A percentile compares a stretch with the other conserved stretches of the same genome.
Evolutionary conservation across 2,797 vertebrate species (phyloP).

Genomic region (Periparus ater): DNA sequence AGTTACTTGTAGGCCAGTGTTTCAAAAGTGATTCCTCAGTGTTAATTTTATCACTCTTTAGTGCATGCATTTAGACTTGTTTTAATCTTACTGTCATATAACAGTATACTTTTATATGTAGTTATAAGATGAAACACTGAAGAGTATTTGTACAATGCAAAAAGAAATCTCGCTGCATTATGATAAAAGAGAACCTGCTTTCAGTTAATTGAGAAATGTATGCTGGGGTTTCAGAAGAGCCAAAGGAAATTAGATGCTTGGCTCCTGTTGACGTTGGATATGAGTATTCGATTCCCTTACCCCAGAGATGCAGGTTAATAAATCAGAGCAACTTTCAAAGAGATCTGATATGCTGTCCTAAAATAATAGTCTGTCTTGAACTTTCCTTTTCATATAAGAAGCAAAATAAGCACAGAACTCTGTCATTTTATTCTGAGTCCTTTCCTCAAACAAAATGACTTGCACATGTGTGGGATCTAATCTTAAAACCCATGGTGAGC

Average conservation of each 20-base stretch:
- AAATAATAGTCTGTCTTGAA: conserved; percentile 17
- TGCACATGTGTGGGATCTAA: neutral
- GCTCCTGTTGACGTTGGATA: neutral
- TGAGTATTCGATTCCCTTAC: neutral
- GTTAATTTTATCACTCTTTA: neutral
- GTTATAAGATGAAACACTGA: neutral
- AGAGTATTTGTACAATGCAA: neutral
- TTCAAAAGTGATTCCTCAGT: neutral
- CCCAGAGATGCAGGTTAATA: neutral
- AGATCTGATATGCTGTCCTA: neutral
- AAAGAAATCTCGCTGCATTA: neutral
- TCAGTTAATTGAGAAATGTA: conserved; percentile 11
- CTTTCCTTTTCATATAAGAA: neutral
- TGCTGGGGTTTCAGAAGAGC: neutral
- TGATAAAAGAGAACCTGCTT: neutral
- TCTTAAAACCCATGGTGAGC: neutral
- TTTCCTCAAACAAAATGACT: neutral
- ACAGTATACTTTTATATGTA: neutral
- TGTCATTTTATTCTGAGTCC: neutral
- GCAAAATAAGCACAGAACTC: neutral
- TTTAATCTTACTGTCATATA: neutral
- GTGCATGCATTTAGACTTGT: neutral
- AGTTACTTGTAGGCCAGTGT: neutral
- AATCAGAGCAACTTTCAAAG: neutral
- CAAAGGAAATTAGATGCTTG: neutral